Base-by-base conservation (phyloP, 2,888 invertebrate genomes). In the Melanargia galathea region DNA sequence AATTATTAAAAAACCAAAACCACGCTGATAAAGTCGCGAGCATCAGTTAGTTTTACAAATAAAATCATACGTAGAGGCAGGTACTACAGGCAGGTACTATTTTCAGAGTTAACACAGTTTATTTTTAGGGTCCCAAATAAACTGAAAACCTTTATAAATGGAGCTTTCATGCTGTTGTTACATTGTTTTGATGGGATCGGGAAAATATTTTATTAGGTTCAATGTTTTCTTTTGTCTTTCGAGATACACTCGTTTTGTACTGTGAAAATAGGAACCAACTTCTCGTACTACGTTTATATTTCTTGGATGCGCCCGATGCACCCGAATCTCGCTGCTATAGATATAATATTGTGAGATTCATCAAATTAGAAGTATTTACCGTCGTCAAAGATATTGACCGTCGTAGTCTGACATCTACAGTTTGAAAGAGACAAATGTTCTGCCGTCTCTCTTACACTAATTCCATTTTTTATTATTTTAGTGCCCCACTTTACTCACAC, bases 171-270 rank as follows among this genome's bases (percentile, higher is more conserved):
- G 7, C 30, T 30, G 51, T 52, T 52, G 8, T 16, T 51, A 10
- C 51, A 18, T 52, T 35, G 51, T 52, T 52, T 52, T 52, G 51
- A 52, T 52, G 51, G 51, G 51, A 52, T 20, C 33, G 33, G 30
- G 51, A 6, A 51, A 52, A 52, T 52, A 33, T 52, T 52, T 52
- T 52, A 35, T 20, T 52, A 52, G 51, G 51, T 20, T 20, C 51
- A 18, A 30, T 51, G 51, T 51, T 51, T 26, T 51, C 30, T 30
- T 33, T 51, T 33, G 30, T 51, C 10, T 51, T 51, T 51, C 51
- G 33, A 11, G 16, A 4, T 30, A 51, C 26, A 30, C n/a, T 26
- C 16, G 49, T 26, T 51, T 33, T 11, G 33, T 33, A 30, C 3
- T 16, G 1, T 16, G 18, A 30, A 51, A 30, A 33, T 18, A 18